Percentiles rank a stretch among this genome's conserved stretches.
These are phyloP conservation scores for Boleophthalmus pectinirostris DNA, from an alignment of 2,113 vertebrate genomes.

Conservation along the genomic window DNA sequence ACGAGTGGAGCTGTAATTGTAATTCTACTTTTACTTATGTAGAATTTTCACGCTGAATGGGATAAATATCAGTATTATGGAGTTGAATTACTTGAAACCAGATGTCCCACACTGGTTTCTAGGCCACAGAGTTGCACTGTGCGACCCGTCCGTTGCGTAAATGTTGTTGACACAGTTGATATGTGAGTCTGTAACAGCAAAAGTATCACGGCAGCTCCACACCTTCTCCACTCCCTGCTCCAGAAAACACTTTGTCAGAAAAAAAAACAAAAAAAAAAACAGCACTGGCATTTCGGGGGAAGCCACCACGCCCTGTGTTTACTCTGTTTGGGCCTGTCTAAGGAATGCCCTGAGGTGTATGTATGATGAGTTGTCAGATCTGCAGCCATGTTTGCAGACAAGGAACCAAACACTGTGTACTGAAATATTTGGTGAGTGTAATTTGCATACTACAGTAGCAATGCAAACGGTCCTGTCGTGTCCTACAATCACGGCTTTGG, in stretches of 20 bases:
- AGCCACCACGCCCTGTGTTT: constrained; percentile 34
- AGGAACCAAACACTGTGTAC: background rate
- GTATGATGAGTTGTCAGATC: constrained; percentile 3
- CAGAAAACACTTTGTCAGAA: constrained; percentile 4
- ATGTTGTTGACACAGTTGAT: constrained; percentile 7
- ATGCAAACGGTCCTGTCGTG: background rate
- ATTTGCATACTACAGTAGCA: background rate
- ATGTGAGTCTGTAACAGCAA: background rate
- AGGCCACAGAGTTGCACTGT: background rate
- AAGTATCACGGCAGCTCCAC: background rate
- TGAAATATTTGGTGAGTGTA: background rate
- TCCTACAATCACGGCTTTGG: background rate
- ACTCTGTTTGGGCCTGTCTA: constrained; percentile 41
- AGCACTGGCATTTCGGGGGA: constrained; percentile 31
- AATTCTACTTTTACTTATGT: too few relatives aligned
- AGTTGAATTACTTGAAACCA: too few relatives aligned
- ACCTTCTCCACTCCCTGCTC: constrained; percentile 26
- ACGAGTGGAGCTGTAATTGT: too few relatives aligned
- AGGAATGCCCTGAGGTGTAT: constrained; percentile 53
- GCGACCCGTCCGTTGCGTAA: background rate
- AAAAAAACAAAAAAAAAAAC: background rate
- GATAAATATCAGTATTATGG: too few relatives aligned
- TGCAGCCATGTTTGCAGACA: background rate
- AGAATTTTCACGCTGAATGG: too few relatives aligned
- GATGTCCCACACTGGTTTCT: background rate